A percentile compares a stretch with the other conserved stretches of the same genome.
These are phyloP conservation scores for Intellagama lesueurii DNA, from an alignment of 2,797 vertebrate species.

Conservation along the genomic window DNA sequence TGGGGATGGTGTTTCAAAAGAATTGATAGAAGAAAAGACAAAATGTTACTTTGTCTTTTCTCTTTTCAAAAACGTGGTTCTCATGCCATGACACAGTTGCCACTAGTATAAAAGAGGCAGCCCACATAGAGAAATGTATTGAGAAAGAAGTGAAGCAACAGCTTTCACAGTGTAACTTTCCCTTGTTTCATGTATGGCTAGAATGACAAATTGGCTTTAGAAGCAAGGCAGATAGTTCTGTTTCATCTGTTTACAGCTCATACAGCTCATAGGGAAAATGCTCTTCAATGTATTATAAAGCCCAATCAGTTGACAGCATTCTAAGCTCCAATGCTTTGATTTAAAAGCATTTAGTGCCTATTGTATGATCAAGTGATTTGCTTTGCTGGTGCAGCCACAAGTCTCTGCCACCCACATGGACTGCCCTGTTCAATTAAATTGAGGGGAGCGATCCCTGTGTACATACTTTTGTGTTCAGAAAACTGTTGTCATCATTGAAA, in stretches of 20 bases:
- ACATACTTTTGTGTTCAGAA: not conserved
- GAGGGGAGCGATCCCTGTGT: not conserved
- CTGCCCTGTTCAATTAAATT: not conserved
- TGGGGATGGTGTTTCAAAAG: conserved; percentile 19
- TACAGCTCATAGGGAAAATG: not conserved
- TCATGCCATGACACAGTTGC: conserved; percentile 26
- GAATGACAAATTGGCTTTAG: conserved; percentile 23
- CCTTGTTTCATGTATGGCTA: conserved; percentile 6
- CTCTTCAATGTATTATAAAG: not conserved
- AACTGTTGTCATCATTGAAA: not conserved
- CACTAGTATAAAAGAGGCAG: conserved; percentile 4
- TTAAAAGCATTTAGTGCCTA: not conserved
- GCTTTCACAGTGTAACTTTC: not conserved
- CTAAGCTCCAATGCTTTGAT: not conserved
- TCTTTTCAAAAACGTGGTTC: not conserved
- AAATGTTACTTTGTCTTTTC: conserved; percentile 4
- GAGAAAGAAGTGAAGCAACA: conserved; percentile 29
- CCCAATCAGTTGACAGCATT: not conserved
- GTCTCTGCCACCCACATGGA: not conserved
- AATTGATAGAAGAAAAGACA: conserved; percentile 30
- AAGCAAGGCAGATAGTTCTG: conserved; percentile 26
- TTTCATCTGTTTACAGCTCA: conserved; percentile 10
- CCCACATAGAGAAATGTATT: not conserved
- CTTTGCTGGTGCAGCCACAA: not conserved
- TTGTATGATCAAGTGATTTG: not conserved